phyloP scores from a whole-genome alignment of 2,113 vertebrate species.

The Gnathonemus echidnorhynchus region DNA sequence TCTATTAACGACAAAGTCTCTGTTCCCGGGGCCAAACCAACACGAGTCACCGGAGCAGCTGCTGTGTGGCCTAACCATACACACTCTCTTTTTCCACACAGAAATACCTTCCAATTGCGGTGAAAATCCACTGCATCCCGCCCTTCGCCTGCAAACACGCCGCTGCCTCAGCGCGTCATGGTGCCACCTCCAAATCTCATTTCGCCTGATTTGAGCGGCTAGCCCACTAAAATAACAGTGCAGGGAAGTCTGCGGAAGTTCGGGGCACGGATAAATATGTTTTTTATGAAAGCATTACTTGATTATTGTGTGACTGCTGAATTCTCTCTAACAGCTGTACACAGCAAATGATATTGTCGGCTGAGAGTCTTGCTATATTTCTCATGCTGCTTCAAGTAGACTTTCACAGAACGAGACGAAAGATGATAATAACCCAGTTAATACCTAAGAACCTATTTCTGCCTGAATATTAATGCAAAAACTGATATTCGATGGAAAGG shows the following conservation, averaged over 20 bases:
- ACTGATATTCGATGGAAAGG: constrained; percentile 24
- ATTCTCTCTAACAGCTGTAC: background rate
- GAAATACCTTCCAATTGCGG: background rate
- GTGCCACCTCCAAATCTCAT: background rate
- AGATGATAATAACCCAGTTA: background rate
- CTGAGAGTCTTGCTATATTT: background rate
- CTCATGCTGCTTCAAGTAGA: background rate
- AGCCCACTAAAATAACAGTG: background rate
- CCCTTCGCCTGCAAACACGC: too few species aligned
- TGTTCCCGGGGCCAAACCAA: background rate
- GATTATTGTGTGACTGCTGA: background rate
- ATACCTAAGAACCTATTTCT: background rate
- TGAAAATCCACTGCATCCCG: background rate
- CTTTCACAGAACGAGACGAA: background rate
- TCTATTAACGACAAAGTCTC: background rate
- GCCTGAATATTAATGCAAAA: constrained; percentile 16
- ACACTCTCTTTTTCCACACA: background rate
- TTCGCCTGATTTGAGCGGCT: background rate
- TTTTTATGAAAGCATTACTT: constrained; percentile 10
- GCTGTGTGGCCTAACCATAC: background rate
- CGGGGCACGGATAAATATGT: background rate
- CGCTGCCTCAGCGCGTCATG: background rate
- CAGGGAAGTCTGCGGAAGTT: background rate
- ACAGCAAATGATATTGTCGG: background rate
- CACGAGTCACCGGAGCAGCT: background rate